Evolutionary conservation across 2,888 invertebrate genomes (phyloP).

Genomic region (Ceramica pisi): DNA sequence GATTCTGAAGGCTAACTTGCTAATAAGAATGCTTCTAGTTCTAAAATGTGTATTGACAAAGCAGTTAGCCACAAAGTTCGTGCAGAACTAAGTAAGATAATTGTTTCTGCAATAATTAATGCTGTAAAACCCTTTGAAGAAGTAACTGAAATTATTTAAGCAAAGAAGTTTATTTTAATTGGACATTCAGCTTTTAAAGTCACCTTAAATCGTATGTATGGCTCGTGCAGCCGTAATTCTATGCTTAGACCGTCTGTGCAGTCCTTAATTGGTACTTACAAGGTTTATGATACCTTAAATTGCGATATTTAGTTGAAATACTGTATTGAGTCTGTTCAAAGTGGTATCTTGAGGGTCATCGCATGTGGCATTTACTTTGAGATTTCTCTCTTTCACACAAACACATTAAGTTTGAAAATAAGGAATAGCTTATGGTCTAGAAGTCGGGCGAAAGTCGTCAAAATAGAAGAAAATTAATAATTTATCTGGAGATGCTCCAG

Average conservation of each 20-base stretch:
- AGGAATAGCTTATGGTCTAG: background rate
- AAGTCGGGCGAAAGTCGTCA: background rate
- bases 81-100: background rate
- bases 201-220: conserved; percentile 11
- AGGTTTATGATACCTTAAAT: conserved; percentile 41
- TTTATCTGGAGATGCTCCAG: background rate
- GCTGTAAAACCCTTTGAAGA: background rate
- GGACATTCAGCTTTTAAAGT: background rate
- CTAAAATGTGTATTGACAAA: background rate
- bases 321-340: conserved; percentile 25
- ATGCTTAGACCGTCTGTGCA: conserved; percentile 38
- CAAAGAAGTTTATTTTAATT: conserved; percentile 11
- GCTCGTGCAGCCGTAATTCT: conserved; percentile 31
- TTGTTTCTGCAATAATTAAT: background rate
- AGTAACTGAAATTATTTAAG: background rate
- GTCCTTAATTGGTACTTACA: conserved; percentile 43
- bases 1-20: background rate
- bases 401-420: background rate
- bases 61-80: background rate
- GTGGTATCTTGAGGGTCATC: conserved; percentile 11
- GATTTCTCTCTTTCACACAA: too few relatives aligned
- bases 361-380: too few relatives aligned
- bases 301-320: conserved; percentile 41
- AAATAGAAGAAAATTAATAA: background rate
- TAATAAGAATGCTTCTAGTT: background rate